Base-by-base conservation (phyloP, 2,797 vertebrate genomes). In the Phoebastria nigripes region DNA sequence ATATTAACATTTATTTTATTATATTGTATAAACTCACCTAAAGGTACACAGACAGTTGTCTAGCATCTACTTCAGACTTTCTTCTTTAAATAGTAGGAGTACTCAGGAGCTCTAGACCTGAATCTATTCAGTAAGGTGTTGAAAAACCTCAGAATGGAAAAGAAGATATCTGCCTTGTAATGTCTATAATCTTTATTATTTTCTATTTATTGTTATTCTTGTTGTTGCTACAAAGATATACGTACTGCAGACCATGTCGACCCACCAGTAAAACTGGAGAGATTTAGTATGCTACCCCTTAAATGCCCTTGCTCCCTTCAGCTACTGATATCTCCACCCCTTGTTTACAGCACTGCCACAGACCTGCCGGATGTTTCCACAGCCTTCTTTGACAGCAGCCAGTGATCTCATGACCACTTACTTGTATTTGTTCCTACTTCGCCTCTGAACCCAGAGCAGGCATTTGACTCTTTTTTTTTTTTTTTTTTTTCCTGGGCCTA, bases 231-330 rank as follows among this genome's bases (percentile, higher is more conserved):
- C 22, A 71, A 62, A 73, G 10, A 61, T 6, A 37, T 6, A 1
- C 0, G 0, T 80, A 42, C 6, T 61, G 74, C 28, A 78, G 19
- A 82, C 14, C 15, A 21, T 8, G 8, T 11, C 2, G 6, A 12
- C 7, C 24, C 29, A 29, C 8, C 20, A n/a, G 15, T 61, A 61
- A 69, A 52, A 77, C 16, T 56, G 20, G 15, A 49, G 18, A 44
- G 2, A 17, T 58, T 82, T 56, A 37, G 5, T 35, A 29, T 71
- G 6, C 6, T 70, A 16, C 24, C 22, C 12, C 8, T 62, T 81
- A 41, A 83, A 88, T 52, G 31, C 1, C 11, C 25, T 69, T 69
- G 13, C 6, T 76, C 18, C 25, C 26, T 69, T 86, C 51, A 83
- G 16, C 41, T 73, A 31, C 25, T 72, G 35, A 0, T 61, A 42